Conservation (phyloP, 2,113 vertebrate genomes). For the Cnemophilus loriae region DNA sequence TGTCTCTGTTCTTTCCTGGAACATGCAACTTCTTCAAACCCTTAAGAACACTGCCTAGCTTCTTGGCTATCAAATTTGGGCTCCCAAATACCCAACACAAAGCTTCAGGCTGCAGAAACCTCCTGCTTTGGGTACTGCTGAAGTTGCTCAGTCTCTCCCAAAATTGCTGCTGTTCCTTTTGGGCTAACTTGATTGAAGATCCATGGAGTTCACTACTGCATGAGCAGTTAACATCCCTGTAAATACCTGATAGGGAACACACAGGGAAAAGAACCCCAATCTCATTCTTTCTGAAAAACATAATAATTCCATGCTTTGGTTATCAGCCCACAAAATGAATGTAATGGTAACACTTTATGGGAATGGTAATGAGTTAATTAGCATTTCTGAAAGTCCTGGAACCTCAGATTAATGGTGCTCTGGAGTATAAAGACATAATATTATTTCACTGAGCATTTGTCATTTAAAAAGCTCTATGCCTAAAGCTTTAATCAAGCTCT, state of each 20-base stretch:
- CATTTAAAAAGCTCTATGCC: constrained; percentile 40
- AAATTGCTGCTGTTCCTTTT: neutral
- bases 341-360: neutral
- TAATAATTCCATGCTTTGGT: neutral
- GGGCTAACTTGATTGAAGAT: neutral
- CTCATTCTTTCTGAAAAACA: neutral
- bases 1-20: neutral
- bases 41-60: neutral
- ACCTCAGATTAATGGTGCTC: constrained; percentile 41
- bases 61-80: neutral
- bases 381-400: constrained; percentile 38
- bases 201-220: neutral
- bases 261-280: neutral
- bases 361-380: constrained; percentile 47
- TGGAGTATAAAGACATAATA: constrained; percentile 56
- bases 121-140: neutral
- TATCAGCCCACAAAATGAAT: neutral
- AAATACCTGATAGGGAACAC: neutral
- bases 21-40: neutral
- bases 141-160: neutral
- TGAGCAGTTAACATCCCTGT: neutral
- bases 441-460: constrained; percentile 57
- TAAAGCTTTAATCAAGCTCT: constrained; percentile 53
- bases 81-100: neutral
- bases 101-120: neutral